Evolutionary conservation across 2,888 invertebrate species (phyloP), one percentile per base, ranked within the genome.

Genomic region (Dilophus febrilis): DNA sequence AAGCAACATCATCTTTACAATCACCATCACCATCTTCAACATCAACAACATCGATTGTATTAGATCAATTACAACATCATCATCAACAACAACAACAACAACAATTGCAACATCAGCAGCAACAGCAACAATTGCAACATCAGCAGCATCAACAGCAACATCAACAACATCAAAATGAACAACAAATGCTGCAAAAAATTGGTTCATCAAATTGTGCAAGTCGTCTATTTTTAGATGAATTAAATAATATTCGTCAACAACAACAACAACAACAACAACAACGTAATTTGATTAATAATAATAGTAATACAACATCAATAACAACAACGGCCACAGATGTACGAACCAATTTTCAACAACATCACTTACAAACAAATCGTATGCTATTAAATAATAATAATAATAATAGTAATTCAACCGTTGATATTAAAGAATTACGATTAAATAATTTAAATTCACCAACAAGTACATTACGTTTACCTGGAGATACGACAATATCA

Each of bases 401-500:
- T 22, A n/a, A n/a, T n/a, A n/a, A n/a, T n/a, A n/a, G n/a, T n/a
- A 14, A n/a, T 28, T 4, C 33, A 5, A 33, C 17, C n/a, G 27
- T 26, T 4, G 27, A 36, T 16, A 13, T 36, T 13, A 36, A 27
- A 36, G 16, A 33, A 17, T 13, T 16, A 33, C 33, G 33, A 14
- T 12, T 36, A 8, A 28, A 19, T 36, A 27, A 27, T 26, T 27
- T 36, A 36, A 26, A 5, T 19, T 26, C 36, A n/a, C 27, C 36
- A 26, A 26, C 36, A 12, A 27, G 36, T 26, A 36, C 36, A 36
- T 10, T 50, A 22, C 46, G 50, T 32, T 46, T 51, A 33, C 50
- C 51, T 10, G 42, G 47, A 35, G 51, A 51, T 41, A 50, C 50
- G 40, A 51, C 50, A 35, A 50, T 51, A 38, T 49, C 51, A 36